Conservation (phyloP, 2,888 invertebrate genomes). For the Dyspetes luteomarginatus region DNA sequence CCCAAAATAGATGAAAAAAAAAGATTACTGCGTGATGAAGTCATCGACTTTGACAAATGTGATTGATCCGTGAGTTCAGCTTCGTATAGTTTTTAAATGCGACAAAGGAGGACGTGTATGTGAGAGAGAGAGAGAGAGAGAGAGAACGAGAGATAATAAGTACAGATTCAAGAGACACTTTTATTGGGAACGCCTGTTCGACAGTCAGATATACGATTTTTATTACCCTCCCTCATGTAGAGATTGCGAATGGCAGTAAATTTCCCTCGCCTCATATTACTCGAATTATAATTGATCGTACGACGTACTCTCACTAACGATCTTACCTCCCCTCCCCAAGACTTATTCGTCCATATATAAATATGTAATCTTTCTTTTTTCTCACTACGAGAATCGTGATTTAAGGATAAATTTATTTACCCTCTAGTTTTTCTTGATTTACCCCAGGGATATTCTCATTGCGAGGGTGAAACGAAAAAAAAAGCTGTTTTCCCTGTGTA, state of each 20-base stretch:
- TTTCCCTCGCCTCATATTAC: slow-evolving; percentile 26
- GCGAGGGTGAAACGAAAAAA: slow-evolving; percentile 17
- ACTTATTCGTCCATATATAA: slow-evolving; percentile 41
- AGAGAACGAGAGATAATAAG: slow-evolving; percentile 36
- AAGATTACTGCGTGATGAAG: slow-evolving; percentile 45
- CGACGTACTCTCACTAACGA: slow-evolving; percentile 26
- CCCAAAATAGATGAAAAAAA: slow-evolving; percentile 50
- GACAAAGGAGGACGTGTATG: slow-evolving; percentile 2
- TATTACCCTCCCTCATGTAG: slow-evolving; percentile 39
- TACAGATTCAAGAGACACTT: slow-evolving; percentile 45
- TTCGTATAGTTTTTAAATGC: slow-evolving; percentile 58
- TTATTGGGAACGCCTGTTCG: slow-evolving; percentile 56
- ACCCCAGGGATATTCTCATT: slow-evolving; percentile 50
- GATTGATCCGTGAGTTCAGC: slow-evolving; percentile 45
- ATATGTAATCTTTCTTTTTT: slow-evolving; percentile 37
- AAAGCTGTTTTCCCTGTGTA: slow-evolving; percentile 32
- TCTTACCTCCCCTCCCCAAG: slow-evolving; percentile 20
- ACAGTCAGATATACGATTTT: slow-evolving; percentile 61
- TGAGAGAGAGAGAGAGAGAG: slow-evolving; percentile 42
- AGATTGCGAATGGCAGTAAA: slow-evolving; percentile 37
- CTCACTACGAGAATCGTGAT: slow-evolving; percentile 32
- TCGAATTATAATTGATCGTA: slow-evolving; percentile 36
- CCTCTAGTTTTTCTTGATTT: slow-evolving; percentile 36
- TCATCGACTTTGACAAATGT: slow-evolving; percentile 43
- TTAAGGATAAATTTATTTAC: slow-evolving; percentile 32